Evolutionary conservation across 2,888 invertebrate species (phyloP).

Genomic region (Sepioteuthis lessoniana): DNA sequence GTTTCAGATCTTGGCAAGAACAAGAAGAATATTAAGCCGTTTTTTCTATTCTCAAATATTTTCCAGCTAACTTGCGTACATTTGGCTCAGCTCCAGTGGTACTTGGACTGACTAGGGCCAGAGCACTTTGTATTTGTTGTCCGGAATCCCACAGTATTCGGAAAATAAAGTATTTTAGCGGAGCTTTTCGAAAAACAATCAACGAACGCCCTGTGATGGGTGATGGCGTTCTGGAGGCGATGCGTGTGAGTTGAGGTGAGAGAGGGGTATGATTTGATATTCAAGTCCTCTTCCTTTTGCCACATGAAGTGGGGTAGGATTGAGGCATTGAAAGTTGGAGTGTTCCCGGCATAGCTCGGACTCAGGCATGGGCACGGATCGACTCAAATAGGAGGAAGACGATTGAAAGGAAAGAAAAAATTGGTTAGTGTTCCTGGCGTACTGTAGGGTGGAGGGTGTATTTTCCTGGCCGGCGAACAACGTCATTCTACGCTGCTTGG

Average conservation of each 20-base stretch:
- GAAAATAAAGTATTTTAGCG: neutral
- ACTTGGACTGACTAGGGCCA: neutral
- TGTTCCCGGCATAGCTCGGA: neutral
- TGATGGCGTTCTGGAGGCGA: neutral
- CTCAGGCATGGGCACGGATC: neutral
- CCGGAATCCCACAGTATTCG: neutral
- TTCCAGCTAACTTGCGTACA: neutral
- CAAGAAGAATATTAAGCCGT: neutral
- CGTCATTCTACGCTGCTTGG: slow-evolving; percentile 33
- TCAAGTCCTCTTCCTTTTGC: neutral
- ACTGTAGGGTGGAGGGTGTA: neutral
- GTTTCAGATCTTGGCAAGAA: neutral
- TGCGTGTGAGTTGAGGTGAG: neutral
- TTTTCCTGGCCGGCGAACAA: slow-evolving; percentile 11
- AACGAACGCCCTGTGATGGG: neutral
- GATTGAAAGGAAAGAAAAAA: neutral
- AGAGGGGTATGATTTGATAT: neutral
- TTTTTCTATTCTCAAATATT: too few relatives aligned
- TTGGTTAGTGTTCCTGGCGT: neutral
- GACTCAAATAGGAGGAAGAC: neutral
- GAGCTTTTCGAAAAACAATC: neutral
- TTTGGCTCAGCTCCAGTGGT: neutral
- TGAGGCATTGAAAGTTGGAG: neutral
- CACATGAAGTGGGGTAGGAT: neutral
- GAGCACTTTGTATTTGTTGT: slow-evolving; percentile 33